Evolutionary conservation across 2,797 vertebrate species (phyloP), one percentile per base, ranked within the genome.

Genomic region (Eulemur rubriventer): DNA sequence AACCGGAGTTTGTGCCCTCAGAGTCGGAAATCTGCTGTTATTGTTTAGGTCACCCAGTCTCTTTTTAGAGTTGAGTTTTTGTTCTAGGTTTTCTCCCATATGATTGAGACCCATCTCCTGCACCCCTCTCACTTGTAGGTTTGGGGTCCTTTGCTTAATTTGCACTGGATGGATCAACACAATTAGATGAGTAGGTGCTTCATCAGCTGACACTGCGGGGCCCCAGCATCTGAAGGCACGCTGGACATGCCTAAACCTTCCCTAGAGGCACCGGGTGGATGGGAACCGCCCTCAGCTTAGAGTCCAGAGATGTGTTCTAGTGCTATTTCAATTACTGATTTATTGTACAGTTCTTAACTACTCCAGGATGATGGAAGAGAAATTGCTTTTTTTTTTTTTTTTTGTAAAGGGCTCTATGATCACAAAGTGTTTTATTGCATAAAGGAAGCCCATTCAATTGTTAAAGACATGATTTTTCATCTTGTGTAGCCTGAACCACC

Each of bases 61-160:
- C 88, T 89, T 84, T 72, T 59, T 33, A 35, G 85, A 61, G 41
- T 10, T 55, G 48, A 76, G 22, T 55, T 79, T 93, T 78, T 46
- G 22, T 95, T 72, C 83, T 33, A n/a, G 79, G 12, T 63, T 87
- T 85, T 63, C 33, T 88, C 73, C 73, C 13, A 2, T 1, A 6
- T 57, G 69, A 72, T 61, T 9, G 61, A 59, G 20, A 28, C 12
- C 20, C 13, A 12, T 13, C 13, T 75, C 46, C 57, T 24, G 26
- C 7, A n/a, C 50, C 43, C 17, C 22, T 85, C 59, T 73, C 87
- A 5, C 26, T 83, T 79, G 28, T 50, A 83, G 46, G 20, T 80
- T 92, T 57, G 50, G 55, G 41, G 22, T n/a, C 96, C 41, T 87
- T 72, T 81, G 48, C 35, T 97, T 89, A 38, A 52, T 75, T 83